Evolutionary conservation across 1,140 invertebrate species (phyloP).

Genomic region (Ectropis grisescens): DNA sequence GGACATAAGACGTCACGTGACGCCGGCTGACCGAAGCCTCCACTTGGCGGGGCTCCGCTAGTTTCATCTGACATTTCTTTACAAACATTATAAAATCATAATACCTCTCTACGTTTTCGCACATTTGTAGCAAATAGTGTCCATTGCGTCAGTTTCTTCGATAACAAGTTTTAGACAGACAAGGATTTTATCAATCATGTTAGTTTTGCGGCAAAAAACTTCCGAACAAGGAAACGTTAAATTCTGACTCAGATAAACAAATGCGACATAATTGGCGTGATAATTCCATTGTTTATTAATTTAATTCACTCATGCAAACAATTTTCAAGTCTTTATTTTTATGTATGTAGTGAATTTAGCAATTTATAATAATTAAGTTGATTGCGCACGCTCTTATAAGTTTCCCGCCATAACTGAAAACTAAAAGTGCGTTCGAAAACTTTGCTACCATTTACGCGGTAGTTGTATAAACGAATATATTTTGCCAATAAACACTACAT

Average conservation of each 20-base stretch:
- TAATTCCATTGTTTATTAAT: slow-evolving; percentile 35
- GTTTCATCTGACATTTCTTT: slow-evolving; percentile 37
- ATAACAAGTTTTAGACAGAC: slow-evolving; percentile 41
- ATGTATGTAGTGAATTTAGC: too few relatives aligned
- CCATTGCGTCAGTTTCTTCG: slow-evolving; percentile 35
- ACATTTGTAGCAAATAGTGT: slow-evolving; percentile 51
- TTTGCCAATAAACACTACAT: slow-evolving; percentile 50
- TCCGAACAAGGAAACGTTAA: slow-evolving; percentile 45
- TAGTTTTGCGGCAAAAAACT: slow-evolving; percentile 33
- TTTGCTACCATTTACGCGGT: too few relatives aligned
- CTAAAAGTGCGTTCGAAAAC: too few relatives aligned
- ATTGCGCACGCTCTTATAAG: too few relatives aligned
- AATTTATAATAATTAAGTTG: too few relatives aligned
- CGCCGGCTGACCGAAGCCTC: slow-evolving; percentile 19
- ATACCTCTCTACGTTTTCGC: slow-evolving; percentile 46
- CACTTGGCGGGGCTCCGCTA: slow-evolving; percentile 10
- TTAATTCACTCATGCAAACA: neutral
- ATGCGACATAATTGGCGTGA: slow-evolving; percentile 41
- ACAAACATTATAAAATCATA: slow-evolving; percentile 40
- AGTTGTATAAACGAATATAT: slow-evolving; percentile 7
- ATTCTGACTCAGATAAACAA: slow-evolving; percentile 47
- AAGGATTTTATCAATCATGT: slow-evolving; percentile 50
- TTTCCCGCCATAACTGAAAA: too few relatives aligned
- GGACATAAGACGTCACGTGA: slow-evolving; percentile 38
- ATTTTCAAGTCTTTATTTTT: neutral